phyloP scores from a whole-genome alignment of 2,797 vertebrate species.

The Geotrypetes seraphini region DNA sequence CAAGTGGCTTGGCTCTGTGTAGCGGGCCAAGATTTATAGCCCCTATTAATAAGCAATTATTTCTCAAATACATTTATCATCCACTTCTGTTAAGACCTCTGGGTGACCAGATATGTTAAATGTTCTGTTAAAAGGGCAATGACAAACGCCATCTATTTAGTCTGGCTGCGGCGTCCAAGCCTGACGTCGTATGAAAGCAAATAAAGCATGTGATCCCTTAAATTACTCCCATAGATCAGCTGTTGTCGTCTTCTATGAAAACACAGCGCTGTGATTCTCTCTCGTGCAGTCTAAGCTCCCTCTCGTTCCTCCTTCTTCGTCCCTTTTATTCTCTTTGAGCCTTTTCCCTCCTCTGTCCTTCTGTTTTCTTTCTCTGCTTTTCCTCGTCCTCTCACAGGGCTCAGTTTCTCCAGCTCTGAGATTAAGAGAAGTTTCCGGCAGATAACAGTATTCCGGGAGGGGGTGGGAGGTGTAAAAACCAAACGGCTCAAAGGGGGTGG shows the following conservation, averaged over 20 bases:
- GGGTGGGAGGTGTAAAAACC: too few relatives aligned
- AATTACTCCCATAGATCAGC: background rate
- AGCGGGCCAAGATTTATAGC: constrained; percentile 33
- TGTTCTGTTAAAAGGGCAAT: constrained; percentile 21
- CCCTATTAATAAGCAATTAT: constrained; percentile 44
- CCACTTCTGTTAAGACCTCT: constrained; percentile 1
- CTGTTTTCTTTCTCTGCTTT: background rate
- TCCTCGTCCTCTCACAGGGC: background rate
- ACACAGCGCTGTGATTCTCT: constrained; percentile 4
- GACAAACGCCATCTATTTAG: constrained; percentile 29
- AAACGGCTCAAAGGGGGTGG: too few relatives aligned
- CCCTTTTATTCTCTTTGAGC: background rate
- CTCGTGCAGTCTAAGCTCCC: constrained; percentile 20
- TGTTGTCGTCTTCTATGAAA: too few relatives aligned
- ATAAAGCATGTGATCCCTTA: background rate
- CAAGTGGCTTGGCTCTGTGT: constrained; percentile 14
- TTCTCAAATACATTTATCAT: constrained; percentile 11
- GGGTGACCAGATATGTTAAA: constrained; percentile 21
- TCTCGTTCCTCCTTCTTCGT: background rate
- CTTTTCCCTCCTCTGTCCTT: constrained; percentile 4
- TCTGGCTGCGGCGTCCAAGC: constrained; percentile 14
- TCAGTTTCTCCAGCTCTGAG: too few relatives aligned
- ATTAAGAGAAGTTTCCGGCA: too few relatives aligned
- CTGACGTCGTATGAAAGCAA: constrained; percentile 3
- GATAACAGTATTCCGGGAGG: too few relatives aligned